phyloP scores from a whole-genome alignment of 2,888 invertebrate genomes.

The Cerastis leucographa region DNA sequence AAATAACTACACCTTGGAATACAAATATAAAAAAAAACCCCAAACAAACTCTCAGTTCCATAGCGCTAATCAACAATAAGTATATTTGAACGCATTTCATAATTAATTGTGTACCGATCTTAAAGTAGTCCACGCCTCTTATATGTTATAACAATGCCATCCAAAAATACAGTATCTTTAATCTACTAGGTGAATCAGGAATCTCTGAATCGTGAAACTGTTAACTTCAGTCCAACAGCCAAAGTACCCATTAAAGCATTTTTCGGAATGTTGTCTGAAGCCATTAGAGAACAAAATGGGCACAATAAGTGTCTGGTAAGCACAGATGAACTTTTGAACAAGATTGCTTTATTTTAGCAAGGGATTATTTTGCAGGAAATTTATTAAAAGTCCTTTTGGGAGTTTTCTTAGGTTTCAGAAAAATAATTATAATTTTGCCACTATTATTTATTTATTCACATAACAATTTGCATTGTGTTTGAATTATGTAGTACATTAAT shows the following conservation, averaged over 20 bases:
- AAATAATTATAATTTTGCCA: no score
- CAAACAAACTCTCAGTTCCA: no score
- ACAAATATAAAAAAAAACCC: no score
- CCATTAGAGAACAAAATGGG: constrained; percentile 53
- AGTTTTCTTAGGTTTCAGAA: no score
- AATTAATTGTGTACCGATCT: neutral
- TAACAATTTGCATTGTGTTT: no score
- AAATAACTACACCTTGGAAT: no score
- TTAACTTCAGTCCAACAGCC: constrained; percentile 13
- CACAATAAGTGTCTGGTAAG: constrained; percentile 34
- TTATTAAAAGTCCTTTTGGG: no score
- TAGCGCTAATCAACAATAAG: no score
- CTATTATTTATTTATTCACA: no score
- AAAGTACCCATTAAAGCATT: constrained; percentile 59
- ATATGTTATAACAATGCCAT: neutral
- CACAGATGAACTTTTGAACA: constrained; percentile 7
- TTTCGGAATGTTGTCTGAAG: constrained; percentile 43
- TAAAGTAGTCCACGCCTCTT: neutral
- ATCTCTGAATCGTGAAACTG: constrained; percentile 36
- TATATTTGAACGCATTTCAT: neutral
- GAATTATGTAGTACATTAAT: no score
- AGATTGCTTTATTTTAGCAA: neutral
- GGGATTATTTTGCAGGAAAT: neutral
- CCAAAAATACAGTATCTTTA: neutral
- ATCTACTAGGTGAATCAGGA: constrained; percentile 11